Percentiles rank a stretch among this genome's conserved stretches.
Conservation (phyloP, 2,797 vertebrate species). For the Trichosurus vulpecula region DNA sequence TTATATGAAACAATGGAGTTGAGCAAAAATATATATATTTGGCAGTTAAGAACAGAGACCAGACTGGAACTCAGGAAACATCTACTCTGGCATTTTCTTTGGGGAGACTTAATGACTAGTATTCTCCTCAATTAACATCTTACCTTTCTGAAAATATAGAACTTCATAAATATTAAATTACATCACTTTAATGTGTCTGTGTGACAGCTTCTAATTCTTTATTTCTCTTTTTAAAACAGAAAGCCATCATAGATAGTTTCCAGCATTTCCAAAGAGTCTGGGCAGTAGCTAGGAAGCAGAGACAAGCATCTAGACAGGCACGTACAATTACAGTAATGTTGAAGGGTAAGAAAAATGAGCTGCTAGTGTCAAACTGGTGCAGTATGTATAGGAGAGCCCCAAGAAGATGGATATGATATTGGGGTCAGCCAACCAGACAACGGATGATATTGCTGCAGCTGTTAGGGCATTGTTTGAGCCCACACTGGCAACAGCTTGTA, state of each 20-base stretch:
- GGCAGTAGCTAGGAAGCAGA: constrained; percentile 15
- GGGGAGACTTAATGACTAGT: constrained; percentile 41
- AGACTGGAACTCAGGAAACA: constrained; percentile 21
- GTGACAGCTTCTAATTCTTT: not conserved
- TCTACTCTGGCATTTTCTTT: constrained; percentile 11
- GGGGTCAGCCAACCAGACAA: constrained; percentile 44
- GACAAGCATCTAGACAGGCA: not conserved
- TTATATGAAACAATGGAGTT: constrained; percentile 49
- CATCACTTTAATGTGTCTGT: not conserved
- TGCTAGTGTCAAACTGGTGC: not conserved
- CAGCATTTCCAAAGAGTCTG: not conserved
- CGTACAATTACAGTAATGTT: not conserved
- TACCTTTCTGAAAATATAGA: not conserved
- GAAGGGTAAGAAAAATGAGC: constrained; percentile 50
- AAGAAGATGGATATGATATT: constrained; percentile 48
- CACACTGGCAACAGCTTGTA: constrained; percentile 68
- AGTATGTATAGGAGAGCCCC: not conserved
- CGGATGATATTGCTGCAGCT: constrained; percentile 44
- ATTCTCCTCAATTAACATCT: not conserved
- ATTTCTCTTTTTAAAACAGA: constrained; percentile 8
- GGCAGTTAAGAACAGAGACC: constrained; percentile 7
- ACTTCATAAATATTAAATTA: constrained; percentile 19
- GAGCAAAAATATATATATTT: constrained; percentile 41
- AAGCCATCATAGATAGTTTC: not conserved
- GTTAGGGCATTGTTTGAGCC: constrained; percentile 49